Evolutionary conservation across 2,797 vertebrate genomes (phyloP).

Genomic region (Merluccius polli): DNA sequence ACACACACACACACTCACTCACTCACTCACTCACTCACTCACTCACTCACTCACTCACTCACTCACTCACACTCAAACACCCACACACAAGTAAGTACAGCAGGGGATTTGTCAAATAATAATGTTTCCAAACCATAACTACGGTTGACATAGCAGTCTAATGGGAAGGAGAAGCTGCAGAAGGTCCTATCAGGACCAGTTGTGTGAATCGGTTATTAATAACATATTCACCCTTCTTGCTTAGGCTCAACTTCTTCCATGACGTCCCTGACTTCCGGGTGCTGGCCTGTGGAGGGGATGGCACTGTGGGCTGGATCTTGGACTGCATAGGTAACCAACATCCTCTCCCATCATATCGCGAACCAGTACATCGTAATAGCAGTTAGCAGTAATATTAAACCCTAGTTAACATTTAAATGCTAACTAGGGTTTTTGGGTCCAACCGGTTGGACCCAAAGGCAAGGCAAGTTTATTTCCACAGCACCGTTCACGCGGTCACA

Average conservation of each 20-base stretch:
- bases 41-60: neutral
- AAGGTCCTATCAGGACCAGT: neutral
- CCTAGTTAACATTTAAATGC: neutral
- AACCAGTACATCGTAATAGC: neutral
- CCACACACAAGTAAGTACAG: neutral
- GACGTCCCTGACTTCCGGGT: conserved; percentile 90
- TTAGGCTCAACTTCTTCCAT: conserved; percentile 88
- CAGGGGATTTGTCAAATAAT: neutral
- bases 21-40: neutral
- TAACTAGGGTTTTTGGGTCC: no score
- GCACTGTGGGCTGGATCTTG: conserved; percentile 93
- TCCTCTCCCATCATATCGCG: neutral
- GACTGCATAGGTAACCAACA: conserved; percentile 86
- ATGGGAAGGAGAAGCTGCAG: neutral
- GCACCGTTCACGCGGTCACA: no score
- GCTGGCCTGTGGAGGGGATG: conserved; percentile 90
- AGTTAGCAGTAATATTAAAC: neutral
- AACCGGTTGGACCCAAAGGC: no score
- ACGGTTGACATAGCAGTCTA: no score
- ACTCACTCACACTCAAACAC: neutral
- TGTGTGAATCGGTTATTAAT: neutral
- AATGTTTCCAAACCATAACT: neutral
- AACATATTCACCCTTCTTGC: neutral
- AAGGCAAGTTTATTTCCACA: no score
- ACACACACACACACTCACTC: neutral